Conservation (phyloP, 2,888 invertebrate species). For the Chrysomela aeneicollis region DNA sequence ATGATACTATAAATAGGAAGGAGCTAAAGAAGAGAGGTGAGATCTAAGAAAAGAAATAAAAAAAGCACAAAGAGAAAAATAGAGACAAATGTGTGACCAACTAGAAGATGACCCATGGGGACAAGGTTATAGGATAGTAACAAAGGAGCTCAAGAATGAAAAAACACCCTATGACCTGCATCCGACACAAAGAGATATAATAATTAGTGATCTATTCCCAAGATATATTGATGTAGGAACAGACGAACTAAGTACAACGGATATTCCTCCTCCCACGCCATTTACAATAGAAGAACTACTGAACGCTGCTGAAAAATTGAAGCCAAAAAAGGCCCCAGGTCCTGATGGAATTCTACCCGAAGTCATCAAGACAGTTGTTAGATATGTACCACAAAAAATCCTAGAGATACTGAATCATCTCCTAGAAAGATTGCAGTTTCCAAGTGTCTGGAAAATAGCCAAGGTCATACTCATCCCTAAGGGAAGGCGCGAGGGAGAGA, state of each 20-base stretch:
- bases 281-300: slow-evolving; percentile 21
- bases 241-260: too few species aligned
- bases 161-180: background rate
- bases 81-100: background rate
- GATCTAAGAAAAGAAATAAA: background rate
- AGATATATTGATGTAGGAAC: background rate
- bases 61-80: background rate
- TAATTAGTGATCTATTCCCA: background rate
- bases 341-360: slow-evolving; percentile 41
- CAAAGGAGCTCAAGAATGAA: background rate
- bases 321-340: slow-evolving; percentile 40
- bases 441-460: slow-evolving; percentile 35
- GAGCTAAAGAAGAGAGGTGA: background rate
- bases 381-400: slow-evolving; percentile 18
- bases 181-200: background rate
- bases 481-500: background rate
- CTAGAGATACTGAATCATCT: slow-evolving; percentile 22
- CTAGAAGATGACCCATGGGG: background rate
- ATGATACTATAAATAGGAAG: background rate
- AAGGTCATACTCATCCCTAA: slow-evolving; percentile 33
- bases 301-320: slow-evolving; percentile 25
- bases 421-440: slow-evolving; percentile 27
- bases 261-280: background rate
- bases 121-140: background rate
- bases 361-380: slow-evolving; percentile 30